Conservation (phyloP, 2,113 vertebrate genomes). For the Ammodytes marinus region DNA sequence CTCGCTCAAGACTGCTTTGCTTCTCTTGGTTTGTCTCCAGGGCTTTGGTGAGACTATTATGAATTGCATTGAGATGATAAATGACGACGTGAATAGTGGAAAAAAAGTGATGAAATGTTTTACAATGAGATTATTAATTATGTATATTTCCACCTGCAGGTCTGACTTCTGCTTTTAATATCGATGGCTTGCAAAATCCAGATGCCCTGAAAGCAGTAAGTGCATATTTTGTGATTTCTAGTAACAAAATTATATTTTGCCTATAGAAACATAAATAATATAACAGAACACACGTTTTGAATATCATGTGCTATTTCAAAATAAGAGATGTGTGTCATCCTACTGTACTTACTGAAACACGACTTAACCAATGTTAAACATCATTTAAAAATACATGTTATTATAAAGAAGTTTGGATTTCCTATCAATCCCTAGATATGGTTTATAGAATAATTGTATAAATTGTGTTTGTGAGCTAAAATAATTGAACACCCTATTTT, state of each 20-base stretch:
- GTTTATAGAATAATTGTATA: neutral
- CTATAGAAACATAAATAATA: neutral
- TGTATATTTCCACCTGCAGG: constrained; percentile 52
- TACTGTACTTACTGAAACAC: neutral
- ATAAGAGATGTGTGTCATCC: neutral
- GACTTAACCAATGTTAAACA: neutral
- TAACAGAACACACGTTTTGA: neutral
- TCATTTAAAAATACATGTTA: neutral
- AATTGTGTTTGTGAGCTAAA: neutral
- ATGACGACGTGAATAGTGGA: neutral
- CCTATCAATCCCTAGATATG: neutral
- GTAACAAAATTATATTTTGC: neutral
- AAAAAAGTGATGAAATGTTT: neutral
- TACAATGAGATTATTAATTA: neutral
- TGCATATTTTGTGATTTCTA: constrained; percentile 4
- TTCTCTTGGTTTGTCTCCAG: constrained; percentile 65
- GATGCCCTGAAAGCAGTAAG: constrained; percentile 45
- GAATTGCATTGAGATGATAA: neutral
- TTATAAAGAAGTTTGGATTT: neutral
- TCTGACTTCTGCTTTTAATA: constrained; percentile 36
- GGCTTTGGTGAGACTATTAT: constrained; percentile 66
- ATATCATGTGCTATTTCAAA: neutral
- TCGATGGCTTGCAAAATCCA: constrained; percentile 32
- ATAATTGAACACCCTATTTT: neutral
- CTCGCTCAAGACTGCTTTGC: constrained; percentile 46